phyloP scores from a whole-genome alignment of 92 coral and sea anemone genomes.

The Epizoanthus fatuus region DNA sequence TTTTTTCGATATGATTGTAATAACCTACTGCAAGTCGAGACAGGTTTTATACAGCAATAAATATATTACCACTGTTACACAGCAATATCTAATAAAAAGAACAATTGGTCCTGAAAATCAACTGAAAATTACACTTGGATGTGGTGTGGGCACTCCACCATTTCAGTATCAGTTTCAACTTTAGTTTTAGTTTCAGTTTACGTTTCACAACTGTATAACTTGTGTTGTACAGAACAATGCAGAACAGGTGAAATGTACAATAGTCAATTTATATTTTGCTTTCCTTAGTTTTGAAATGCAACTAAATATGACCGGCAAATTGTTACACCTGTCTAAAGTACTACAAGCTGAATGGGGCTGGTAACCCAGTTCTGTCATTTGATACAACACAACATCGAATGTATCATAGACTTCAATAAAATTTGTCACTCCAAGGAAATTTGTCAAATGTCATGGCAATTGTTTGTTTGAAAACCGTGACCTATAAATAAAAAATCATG shows the following conservation, averaged over 20 bases:
- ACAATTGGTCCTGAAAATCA: too few species aligned
- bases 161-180: neutral
- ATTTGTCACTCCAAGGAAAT: neutral
- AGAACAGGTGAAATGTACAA: slow-evolving; percentile 9
- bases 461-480: neutral
- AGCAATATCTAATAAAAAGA: too few species aligned
- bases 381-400: neutral
- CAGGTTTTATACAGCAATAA: too few species aligned
- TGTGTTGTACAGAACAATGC: neutral
- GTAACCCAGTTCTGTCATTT: neutral
- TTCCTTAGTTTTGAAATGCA: neutral
- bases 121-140: too few species aligned
- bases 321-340: neutral
- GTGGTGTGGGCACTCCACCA: too few species aligned
- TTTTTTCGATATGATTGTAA: too few species aligned
- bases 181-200: neutral
- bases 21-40: too few species aligned
- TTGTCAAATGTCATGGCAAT: neutral
- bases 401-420: neutral
- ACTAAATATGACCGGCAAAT: neutral
- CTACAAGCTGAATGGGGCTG: neutral
- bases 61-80: too few species aligned
- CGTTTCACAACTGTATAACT: neutral
- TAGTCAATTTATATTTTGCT: neutral
- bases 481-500: neutral